phyloP scores from a whole-genome alignment of 2,888 invertebrate genomes.

The Synergus itoensis region DNA sequence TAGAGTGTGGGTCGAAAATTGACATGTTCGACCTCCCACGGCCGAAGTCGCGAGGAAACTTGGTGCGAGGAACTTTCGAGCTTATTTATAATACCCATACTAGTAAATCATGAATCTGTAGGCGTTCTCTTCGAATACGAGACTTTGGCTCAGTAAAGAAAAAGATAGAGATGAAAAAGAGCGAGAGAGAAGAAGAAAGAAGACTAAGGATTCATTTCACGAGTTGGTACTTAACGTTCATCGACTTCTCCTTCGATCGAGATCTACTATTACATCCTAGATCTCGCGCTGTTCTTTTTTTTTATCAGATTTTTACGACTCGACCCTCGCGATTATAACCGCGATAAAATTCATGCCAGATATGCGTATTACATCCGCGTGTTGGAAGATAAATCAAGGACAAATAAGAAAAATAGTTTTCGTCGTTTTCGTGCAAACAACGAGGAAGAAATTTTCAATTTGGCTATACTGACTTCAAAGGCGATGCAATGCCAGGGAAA shows the following conservation, averaged over 20 bases:
- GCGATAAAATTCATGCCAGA: conserved; percentile 16
- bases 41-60: conserved; percentile 20
- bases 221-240: conserved; percentile 38
- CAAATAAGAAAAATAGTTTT: not conserved
- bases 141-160: conserved; percentile 36
- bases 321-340: not conserved
- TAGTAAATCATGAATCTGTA: conserved; percentile 63
- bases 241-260: conserved; percentile 18
- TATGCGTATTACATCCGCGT: conserved; percentile 10
- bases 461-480: no score
- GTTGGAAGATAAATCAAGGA: not conserved
- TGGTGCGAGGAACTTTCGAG: conserved; percentile 42
- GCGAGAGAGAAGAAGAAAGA: conserved; percentile 40
- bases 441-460: no score
- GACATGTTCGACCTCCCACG: conserved; percentile 61
- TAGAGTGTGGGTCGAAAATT: conserved; percentile 66
- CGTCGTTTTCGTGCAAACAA: no score
- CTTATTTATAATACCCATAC: conserved; percentile 66
- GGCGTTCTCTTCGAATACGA: conserved; percentile 53
- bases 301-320: not conserved
- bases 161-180: conserved; percentile 28
- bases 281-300: conserved; percentile 9
- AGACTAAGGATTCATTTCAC: conserved; percentile 41
- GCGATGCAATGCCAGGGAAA: not conserved
- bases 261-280: conserved; percentile 4